Evolutionary conservation across 2,888 invertebrate genomes (phyloP), one percentile per base, ranked within the genome.

Genomic region (Tricholauxania praeusta): DNA sequence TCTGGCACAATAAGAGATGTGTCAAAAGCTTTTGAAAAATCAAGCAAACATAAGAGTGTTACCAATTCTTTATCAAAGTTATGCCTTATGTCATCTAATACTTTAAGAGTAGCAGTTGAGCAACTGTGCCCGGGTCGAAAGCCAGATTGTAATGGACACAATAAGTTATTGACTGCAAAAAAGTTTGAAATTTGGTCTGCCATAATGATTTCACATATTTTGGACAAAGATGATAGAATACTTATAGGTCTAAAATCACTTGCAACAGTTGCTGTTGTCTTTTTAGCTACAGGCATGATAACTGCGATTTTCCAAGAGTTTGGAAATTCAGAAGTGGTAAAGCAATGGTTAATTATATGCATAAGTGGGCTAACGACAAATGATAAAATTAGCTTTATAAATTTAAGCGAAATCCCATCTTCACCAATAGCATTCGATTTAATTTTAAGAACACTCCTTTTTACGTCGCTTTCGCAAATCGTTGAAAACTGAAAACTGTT

Each of bases 61-160:
- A 52, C 22, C 10, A 17, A 15, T 5, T 48, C 28, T 22, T 8
- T n/a, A 48, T 72, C 72, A 55, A 28, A 65, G 1, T 14, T n/a
- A 47, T 3, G 49, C 14, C 63, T 17, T 22, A 65, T 55, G 32
- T 72, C 72, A 3, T 64, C 47, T 22, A 66, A 19, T 19, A 64
- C 49, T 55, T 72, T 72, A 15, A n/a, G n/a, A 10, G 19, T 49
- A 7, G 65, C 65, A 49, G 72, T 65, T 65, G 57, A 51, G 51
- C 65, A 72, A 48, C 57, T 72, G 51, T 72, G 55, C 12, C 19
- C 65, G 17, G 65, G 51, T 22, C 72, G 57, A 17, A 64, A 72
- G 19, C 49, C 48, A 12, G 65, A 71, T 12, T 71, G 63, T 12
- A 32, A 28, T 5, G 32, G 32, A 52, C 52, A 72, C 57, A 72